A percentile compares a stretch with the other conserved stretches of the same genome.
Conservation (phyloP, 1,140 invertebrate species). For the Euura saliciscinereae region DNA sequence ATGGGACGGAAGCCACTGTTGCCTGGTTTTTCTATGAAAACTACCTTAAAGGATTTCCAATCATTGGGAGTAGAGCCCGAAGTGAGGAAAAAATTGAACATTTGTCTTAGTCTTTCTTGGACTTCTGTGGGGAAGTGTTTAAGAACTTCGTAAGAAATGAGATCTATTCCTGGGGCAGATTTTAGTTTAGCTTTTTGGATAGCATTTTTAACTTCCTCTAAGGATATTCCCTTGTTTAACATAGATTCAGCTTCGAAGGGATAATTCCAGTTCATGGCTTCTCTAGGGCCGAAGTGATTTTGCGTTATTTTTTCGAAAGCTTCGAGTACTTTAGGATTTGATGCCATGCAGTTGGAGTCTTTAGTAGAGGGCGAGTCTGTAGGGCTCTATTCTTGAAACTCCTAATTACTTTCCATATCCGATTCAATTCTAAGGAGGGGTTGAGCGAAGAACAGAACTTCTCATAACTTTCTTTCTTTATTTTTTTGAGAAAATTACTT, state of each 20-base stretch:
- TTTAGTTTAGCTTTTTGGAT: neutral
- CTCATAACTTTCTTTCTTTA: neutral
- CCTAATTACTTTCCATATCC: neutral
- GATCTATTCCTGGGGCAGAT: neutral
- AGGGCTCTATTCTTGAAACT: neutral
- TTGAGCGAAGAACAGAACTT: neutral
- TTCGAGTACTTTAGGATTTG: neutral
- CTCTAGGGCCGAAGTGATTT: neutral
- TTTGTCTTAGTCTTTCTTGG: neutral
- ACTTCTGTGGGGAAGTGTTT: neutral
- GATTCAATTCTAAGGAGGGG: neutral
- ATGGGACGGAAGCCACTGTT: neutral
- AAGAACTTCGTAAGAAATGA: neutral
- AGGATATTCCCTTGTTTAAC: neutral
- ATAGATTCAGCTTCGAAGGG: neutral
- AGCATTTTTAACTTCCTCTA: neutral
- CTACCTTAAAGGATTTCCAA: neutral
- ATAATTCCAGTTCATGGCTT: neutral
- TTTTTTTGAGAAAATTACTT: neutral
- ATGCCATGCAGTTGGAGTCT: neutral
- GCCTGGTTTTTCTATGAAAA: neutral
- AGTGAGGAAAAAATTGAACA: neutral
- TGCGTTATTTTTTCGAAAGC: neutral
- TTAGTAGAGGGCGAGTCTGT: neutral
- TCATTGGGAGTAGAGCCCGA: neutral